phyloP scores from a whole-genome alignment of 2,797 vertebrate genomes.

The Erithacus rubecula region DNA sequence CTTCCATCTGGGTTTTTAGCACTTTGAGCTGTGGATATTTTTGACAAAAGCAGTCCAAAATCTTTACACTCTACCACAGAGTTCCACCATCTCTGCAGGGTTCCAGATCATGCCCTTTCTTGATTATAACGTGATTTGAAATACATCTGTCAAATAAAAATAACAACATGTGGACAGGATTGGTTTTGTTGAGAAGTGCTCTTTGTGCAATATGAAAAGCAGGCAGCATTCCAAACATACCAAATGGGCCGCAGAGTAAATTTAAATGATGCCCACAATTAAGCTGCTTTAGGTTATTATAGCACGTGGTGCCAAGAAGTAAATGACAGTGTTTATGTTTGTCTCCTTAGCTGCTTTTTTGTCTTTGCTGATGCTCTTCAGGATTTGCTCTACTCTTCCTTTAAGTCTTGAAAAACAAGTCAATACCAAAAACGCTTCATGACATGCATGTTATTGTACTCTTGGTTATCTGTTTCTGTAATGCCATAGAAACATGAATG shows the following conservation, averaged over 20 bases:
- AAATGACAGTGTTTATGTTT: constrained; percentile 21
- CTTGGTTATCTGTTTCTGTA: constrained; percentile 34
- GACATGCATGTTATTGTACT: not conserved
- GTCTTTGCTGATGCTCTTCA: not conserved
- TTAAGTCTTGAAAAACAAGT: not conserved
- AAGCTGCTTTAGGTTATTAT: constrained; percentile 63
- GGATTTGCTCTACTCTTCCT: not conserved
- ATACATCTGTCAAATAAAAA: constrained; percentile 52
- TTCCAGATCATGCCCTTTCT: not conserved
- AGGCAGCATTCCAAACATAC: constrained; percentile 57
- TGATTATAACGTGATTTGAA: constrained; percentile 13
- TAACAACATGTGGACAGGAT: not conserved
- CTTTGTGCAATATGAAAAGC: constrained; percentile 32
- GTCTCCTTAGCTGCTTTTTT: not conserved
- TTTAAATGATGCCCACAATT: constrained; percentile 59
- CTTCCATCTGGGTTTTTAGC: not conserved
- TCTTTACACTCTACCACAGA: not conserved
- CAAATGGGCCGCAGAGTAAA: constrained; percentile 46
- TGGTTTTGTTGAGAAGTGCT: constrained; percentile 36
- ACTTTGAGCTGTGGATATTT: not conserved
- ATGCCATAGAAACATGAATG: constrained; percentile 4
- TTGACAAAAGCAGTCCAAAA: not conserved
- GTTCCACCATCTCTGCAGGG: not conserved
- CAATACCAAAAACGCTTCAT: not conserved
- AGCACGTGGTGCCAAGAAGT: constrained; percentile 30